phyloP scores from a whole-genome alignment of 2,113 vertebrate genomes.

The Rostratula benghalensis region DNA sequence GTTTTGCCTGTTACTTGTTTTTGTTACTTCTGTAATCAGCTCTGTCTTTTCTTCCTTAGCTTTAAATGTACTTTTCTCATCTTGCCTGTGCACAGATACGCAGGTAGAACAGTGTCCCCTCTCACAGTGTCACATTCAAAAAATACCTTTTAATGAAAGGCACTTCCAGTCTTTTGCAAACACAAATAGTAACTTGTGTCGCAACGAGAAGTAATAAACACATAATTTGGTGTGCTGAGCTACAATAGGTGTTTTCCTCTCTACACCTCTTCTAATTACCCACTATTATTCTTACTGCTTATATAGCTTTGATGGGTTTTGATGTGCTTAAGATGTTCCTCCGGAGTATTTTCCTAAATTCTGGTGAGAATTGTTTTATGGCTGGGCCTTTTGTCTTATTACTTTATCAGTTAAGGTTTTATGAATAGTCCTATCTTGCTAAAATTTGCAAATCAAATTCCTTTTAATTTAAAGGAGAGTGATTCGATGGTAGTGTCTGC shows the following conservation, averaged over 20 bases:
- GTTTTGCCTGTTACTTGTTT: background rate
- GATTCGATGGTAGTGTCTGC: background rate
- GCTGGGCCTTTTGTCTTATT: background rate
- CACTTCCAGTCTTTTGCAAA: background rate
- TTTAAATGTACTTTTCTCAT: background rate
- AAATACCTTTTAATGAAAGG: background rate
- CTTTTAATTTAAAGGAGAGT: background rate
- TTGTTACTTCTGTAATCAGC: background rate
- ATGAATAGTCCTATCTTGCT: background rate
- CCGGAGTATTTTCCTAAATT: background rate
- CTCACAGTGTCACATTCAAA: background rate
- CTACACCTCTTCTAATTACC: background rate
- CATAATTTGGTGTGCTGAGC: background rate
- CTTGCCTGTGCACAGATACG: background rate
- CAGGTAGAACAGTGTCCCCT: background rate
- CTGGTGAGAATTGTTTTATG: background rate
- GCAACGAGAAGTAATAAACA: background rate
- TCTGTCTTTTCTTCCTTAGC: background rate
- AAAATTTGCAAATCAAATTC: conserved; percentile 33
- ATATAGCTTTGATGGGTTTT: background rate
- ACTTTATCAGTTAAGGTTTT: conserved; percentile 16
- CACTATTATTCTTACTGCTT: background rate
- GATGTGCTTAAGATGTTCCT: background rate
- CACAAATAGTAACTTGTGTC: background rate
- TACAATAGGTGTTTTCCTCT: background rate